Percentiles rank a stretch among this genome's conserved stretches.
Conservation (phyloP, 2,888 invertebrate species). For the Agrochola lota region DNA sequence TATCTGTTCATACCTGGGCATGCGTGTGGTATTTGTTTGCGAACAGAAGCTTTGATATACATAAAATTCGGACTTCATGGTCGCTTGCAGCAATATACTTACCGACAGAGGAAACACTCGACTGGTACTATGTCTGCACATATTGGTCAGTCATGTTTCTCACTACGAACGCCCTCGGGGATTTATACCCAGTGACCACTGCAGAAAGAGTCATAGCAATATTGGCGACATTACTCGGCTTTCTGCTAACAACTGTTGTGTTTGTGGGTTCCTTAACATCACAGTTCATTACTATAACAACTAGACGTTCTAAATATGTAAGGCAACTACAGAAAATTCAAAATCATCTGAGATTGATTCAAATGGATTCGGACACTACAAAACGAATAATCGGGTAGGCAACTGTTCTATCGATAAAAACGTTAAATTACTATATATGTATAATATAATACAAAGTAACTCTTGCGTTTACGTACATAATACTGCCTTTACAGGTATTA, state of each 20-base stretch:
- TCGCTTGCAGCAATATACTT: constrained; percentile 80
- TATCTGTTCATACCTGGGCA: constrained; percentile 87
- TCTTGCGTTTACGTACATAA: background rate
- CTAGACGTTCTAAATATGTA: constrained; percentile 85
- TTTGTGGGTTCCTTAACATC: constrained; percentile 89
- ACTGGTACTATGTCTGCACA: constrained; percentile 87
- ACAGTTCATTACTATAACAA: constrained; percentile 87
- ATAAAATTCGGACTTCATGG: constrained; percentile 83
- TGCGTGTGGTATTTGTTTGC: constrained; percentile 88
- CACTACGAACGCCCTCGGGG: constrained; percentile 87
- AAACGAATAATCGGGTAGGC: constrained; percentile 84
- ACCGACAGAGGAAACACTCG: constrained; percentile 81
- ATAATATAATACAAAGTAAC: background rate
- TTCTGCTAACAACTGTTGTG: constrained; percentile 86
- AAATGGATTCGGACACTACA: constrained; percentile 83
- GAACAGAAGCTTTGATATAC: constrained; percentile 80
- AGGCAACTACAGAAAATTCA: constrained; percentile 84
- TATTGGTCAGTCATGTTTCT: constrained; percentile 88
- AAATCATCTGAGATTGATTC: constrained; percentile 84
- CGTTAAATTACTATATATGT: background rate
- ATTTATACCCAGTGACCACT: constrained; percentile 86
- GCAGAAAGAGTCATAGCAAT: constrained; percentile 83
- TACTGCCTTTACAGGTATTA: constrained; percentile 81
- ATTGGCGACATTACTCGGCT: constrained; percentile 83
- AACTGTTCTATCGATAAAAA: background rate